Conservation (phyloP, 2,888 invertebrate species). For the Euclidia mi region DNA sequence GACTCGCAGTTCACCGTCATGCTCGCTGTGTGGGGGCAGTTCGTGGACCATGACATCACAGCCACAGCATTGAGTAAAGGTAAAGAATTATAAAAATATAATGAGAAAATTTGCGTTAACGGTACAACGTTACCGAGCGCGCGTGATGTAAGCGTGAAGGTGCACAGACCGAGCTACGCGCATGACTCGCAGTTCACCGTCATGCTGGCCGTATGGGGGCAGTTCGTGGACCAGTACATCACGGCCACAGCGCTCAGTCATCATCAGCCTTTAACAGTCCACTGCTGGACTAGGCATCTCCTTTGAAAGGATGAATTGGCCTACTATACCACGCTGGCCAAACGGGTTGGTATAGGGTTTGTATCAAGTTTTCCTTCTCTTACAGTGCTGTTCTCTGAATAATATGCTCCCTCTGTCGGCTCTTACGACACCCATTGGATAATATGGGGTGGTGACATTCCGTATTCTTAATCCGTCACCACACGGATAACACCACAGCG, state of each 20-base stretch:
- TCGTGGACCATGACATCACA: slow-evolving; percentile 96
- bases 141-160: slow-evolving; percentile 92
- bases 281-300: too few relatives aligned
- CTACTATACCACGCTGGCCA: too few relatives aligned
- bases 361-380: too few relatives aligned
- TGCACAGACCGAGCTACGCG: slow-evolving; percentile 93
- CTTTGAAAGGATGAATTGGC: too few relatives aligned
- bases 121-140: slow-evolving; percentile 94
- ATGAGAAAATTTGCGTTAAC: not conserved
- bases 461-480: too few relatives aligned
- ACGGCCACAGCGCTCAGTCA: slow-evolving; percentile 95
- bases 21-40: slow-evolving; percentile 97
- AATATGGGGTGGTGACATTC: too few relatives aligned
- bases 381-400: too few relatives aligned
- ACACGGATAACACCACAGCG: too few relatives aligned
- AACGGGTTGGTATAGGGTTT: too few relatives aligned
- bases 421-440: too few relatives aligned
- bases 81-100: slow-evolving; percentile 27
- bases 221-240: slow-evolving; percentile 96
- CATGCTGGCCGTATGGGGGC: slow-evolving; percentile 96
- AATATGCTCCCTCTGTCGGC: too few relatives aligned
- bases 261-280: too few relatives aligned
- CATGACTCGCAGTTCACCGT: slow-evolving; percentile 94
- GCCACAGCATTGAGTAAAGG: slow-evolving; percentile 95
- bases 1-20: slow-evolving; percentile 95